Evolutionary conservation across 2,888 invertebrate species (phyloP), one percentile per base, ranked within the genome.

Genomic region (Tenthredo notha): DNA sequence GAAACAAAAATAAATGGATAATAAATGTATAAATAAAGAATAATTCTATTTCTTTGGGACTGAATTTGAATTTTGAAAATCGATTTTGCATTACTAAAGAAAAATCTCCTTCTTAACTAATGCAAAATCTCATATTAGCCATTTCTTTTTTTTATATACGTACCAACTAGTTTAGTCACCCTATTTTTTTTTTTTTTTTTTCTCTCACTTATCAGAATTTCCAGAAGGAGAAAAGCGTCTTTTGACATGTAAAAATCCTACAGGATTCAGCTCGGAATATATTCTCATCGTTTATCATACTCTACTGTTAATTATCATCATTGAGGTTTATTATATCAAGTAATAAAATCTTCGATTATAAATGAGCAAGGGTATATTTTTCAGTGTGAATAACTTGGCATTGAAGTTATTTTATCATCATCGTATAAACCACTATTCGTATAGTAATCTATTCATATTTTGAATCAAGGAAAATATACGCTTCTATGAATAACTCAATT

Each of bases 1-100:
- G 82, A 58, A 87, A 87, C 84, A 87, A 78, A 83, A 25, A 18
- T 37, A 37, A 37, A 37, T 37, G 7, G 29, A 29, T 2, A 7
- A 37, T 37, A 4, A 2, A 33, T 33, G 33, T 0, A 37, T 37
- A 4, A 2, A 33, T 33, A 4, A 6, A 9, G 29, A 15, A 29
- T 50, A 7, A 9, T 77, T 75, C 25, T 12, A 2, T 29, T 25
- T 25, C 15, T 29, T 50, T 50, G n/a, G 37, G 18, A 10, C 37
- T 2, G 18, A n/a, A 7, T 0, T 15, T 12, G 4, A 33, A 18
- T 4, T 33, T 12, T 65, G 18, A 37, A 72, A n/a, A 40, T n/a
- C 18, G 33, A 72, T 74, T 43, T 70, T 70, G 18, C 9, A 37
- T 33, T 29, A 18, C 15, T 1, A 7, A 54, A n/a, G n/a, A 54